phyloP scores from a whole-genome alignment of 2,113 vertebrate species.

The Cisticola juncidis region DNA sequence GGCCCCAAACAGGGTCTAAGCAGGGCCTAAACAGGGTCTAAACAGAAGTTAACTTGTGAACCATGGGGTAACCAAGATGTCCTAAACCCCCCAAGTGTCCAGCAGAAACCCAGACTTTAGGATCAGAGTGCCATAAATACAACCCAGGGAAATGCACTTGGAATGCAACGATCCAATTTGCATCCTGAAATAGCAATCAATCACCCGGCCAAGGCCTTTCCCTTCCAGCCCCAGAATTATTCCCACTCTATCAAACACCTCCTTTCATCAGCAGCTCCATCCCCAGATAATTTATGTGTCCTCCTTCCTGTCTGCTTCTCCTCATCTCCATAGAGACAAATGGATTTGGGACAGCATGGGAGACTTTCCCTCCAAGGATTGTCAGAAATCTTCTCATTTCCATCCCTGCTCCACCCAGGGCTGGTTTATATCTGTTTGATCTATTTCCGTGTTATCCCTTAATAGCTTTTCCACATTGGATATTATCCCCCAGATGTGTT shows the following conservation, averaged over 20 bases:
- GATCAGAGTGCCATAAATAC: not conserved
- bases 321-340: conserved; percentile 41
- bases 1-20: not conserved
- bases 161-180: not conserved
- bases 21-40: too few relatives aligned
- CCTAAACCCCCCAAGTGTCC: not conserved
- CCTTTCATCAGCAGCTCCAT: conserved; percentile 43
- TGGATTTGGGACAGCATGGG: not conserved
- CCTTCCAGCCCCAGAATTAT: conserved; percentile 14
- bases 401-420: not conserved
- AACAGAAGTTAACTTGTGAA: not conserved
- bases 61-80: not conserved
- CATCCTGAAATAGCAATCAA: conserved; percentile 26
- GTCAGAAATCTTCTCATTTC: conserved; percentile 37
- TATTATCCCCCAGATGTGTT: conserved; percentile 31
- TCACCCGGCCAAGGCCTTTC: conserved; percentile 45
- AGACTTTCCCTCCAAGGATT: not conserved
- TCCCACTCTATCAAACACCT: conserved; percentile 35
- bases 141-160: not conserved
- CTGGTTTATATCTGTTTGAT: conserved; percentile 35
- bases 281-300: conserved; percentile 34
- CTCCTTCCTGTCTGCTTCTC: conserved; percentile 1
- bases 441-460: conserved; percentile 35
- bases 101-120: not conserved
- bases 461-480: conserved; percentile 26